Percentiles rank a stretch among this genome's conserved stretches.
Evolutionary conservation across 2,888 invertebrate species (phyloP).

Genomic region (Proisotoma minuta): DNA sequence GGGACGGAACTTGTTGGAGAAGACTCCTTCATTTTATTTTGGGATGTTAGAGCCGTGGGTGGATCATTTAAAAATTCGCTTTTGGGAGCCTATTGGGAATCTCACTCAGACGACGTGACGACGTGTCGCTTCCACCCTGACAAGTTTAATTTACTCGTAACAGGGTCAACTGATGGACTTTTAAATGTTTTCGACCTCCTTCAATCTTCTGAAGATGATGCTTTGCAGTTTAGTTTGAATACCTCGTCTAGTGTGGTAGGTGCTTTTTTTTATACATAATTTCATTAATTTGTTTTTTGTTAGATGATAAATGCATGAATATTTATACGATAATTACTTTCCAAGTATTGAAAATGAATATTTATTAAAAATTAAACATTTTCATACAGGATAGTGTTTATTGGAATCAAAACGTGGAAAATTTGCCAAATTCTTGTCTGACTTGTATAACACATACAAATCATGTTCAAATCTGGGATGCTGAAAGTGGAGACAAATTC

Average conservation of each 20-base stretch:
- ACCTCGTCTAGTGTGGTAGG: slow-evolving; percentile 69
- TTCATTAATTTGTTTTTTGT: too few species aligned
- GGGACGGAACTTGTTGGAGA: slow-evolving; percentile 67
- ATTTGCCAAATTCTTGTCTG: slow-evolving; percentile 47
- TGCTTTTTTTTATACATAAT: slow-evolving; percentile 10
- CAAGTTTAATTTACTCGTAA: slow-evolving; percentile 63
- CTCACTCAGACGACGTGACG: slow-evolving; percentile 76
- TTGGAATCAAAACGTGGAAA: slow-evolving; percentile 25
- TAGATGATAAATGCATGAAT: not conserved
- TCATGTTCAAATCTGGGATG: slow-evolving; percentile 66
- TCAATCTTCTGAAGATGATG: slow-evolving; percentile 71
- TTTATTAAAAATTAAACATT: too few species aligned
- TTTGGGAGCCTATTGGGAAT: slow-evolving; percentile 76
- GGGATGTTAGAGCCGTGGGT: slow-evolving; percentile 61
- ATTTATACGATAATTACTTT: not conserved
- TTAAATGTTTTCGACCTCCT: slow-evolving; percentile 77
- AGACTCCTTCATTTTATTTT: slow-evolving; percentile 73
- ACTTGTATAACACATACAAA: slow-evolving; percentile 68
- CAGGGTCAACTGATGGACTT: slow-evolving; percentile 77
- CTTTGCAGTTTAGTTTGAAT: slow-evolving; percentile 70
- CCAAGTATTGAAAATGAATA: not conserved
- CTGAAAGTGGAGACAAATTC: slow-evolving; percentile 60
- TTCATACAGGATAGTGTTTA: slow-evolving; percentile 25
- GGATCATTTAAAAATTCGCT: slow-evolving; percentile 52
- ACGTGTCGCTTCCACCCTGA: slow-evolving; percentile 67